Evolutionary conservation across 1,140 invertebrate species (phyloP), one percentile per base, ranked within the genome.

Genomic region (Bombus balteatus): DNA sequence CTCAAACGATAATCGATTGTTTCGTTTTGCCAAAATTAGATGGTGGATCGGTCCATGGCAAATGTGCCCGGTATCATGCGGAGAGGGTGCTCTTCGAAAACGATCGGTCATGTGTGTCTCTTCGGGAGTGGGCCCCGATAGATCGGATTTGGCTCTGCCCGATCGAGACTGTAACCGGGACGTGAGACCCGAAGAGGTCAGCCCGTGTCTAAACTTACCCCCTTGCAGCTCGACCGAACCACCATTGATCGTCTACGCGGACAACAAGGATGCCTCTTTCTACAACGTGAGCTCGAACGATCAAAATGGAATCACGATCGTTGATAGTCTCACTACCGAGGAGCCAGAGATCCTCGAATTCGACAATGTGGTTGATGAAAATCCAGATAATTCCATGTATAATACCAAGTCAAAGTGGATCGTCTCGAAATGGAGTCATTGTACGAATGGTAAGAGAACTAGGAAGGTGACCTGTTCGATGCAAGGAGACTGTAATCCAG

Each of bases 11-110:
- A 68, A 68, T 68, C 8, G 34, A 70, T 5, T 0, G 22, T 13
- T 41, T 76, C 39, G 62, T 88, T 88, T 68, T 70, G 25, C 3
- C 34, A 28, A 77, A 37, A 75, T 37, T 81, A 96, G 96, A 90
- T 98, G 97, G 97, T 97, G 97, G 97, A 95, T 96, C 9, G 97
- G 98, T 3, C 97, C 97, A 0, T 98, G 98, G 98, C 97, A 98
- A 90, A 96, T 97, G 86, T 98, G 98, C 91, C 97, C 97, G 3
- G 96, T 97, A 0, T 97, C 96, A 3, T 98, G 98, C 91, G 96
- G 96, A 10, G 95, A 96, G 3, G 95, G 96, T 22, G 95, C 95
- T 1, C 94, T 96, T 32, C 96, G 96, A 57, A 96, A 96, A 13
- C 94, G 98, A 47, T 97, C 97, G 28, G 96, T 98, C 3, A 97